Percentiles rank a stretch among this genome's conserved stretches.
Evolutionary conservation across 1,140 invertebrate species (phyloP).

Genomic region (Aphaenogaster floridana): DNA sequence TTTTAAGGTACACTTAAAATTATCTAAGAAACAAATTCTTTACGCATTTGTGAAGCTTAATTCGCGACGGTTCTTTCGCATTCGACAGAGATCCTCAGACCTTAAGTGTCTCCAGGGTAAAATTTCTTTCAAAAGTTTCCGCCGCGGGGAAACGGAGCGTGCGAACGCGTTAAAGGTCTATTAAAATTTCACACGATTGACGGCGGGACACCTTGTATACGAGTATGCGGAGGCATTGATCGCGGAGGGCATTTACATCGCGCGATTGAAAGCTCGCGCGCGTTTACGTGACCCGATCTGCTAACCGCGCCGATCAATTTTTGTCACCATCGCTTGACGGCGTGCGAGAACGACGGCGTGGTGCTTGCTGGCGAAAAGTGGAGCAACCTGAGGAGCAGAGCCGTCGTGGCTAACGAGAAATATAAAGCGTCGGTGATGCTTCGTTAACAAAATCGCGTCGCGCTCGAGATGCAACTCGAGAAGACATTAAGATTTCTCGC

Average conservation of each 20-base stretch:
- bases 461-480: constrained; percentile 25
- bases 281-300: constrained; percentile 68
- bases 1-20: neutral
- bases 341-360: neutral
- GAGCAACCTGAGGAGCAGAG: constrained; percentile 47
- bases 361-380: constrained; percentile 36
- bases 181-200: constrained; percentile 11
- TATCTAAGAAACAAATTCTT: neutral
- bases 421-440: constrained; percentile 42
- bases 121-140: neutral
- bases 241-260: constrained; percentile 56
- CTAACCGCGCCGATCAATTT: constrained; percentile 67
- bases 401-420: constrained; percentile 17
- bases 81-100: neutral
- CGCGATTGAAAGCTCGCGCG: constrained; percentile 61
- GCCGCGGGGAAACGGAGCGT: neutral
- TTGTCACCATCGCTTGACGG: constrained; percentile 36
- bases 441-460: constrained; percentile 48
- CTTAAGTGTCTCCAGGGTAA: neutral
- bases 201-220: constrained; percentile 35
- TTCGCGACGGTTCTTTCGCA: neutral
- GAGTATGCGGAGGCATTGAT: constrained; percentile 48
- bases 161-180: neutral
- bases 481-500: neutral
- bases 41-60: neutral